Percentiles rank a stretch among this genome's conserved stretches.
These are phyloP conservation scores for Caiman crocodilus DNA, from an alignment of 2,797 vertebrate species.

Conservation along the genomic window DNA sequence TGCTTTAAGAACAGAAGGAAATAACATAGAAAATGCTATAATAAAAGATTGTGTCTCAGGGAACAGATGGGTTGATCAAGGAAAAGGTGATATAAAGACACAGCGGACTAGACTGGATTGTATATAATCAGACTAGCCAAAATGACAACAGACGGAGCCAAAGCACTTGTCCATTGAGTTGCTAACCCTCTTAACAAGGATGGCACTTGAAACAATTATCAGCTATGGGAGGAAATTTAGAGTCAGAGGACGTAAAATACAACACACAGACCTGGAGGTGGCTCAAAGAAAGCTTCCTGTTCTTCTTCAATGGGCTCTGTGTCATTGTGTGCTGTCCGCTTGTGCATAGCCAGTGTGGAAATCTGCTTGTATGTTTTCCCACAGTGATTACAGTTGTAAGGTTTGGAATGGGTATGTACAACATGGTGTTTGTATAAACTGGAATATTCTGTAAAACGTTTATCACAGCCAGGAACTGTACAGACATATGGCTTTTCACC, in stretches of 20 bases:
- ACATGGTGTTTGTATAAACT: slow-evolving; percentile 99
- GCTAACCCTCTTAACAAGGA: too few relatives aligned
- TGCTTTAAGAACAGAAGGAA: too few relatives aligned
- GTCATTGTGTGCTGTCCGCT: slow-evolving; percentile 96
- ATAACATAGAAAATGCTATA: too few relatives aligned
- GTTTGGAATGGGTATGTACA: slow-evolving; percentile 98
- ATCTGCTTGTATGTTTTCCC: slow-evolving; percentile 99
- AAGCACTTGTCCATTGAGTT: too few relatives aligned
- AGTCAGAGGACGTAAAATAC: not conserved
- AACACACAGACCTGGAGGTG: slow-evolving; percentile 88
- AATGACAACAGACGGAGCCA: too few relatives aligned
- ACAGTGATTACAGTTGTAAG: slow-evolving; percentile 99
- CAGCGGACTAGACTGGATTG: too few relatives aligned
- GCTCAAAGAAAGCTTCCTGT: slow-evolving; percentile 96
- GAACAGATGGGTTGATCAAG: too few relatives aligned
- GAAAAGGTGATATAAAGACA: too few relatives aligned
- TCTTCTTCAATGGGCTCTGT: slow-evolving; percentile 98
- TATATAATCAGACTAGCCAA: too few relatives aligned
- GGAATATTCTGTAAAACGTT: slow-evolving; percentile 99
- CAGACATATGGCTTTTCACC: slow-evolving; percentile 99
- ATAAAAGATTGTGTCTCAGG: too few relatives aligned
- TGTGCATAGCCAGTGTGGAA: slow-evolving; percentile 98
- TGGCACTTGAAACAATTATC: too few relatives aligned
- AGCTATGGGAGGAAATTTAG: not conserved
- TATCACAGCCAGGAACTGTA: slow-evolving; percentile 97